These are phyloP conservation scores for Chymomyza procnemis DNA, from an alignment of 2,888 invertebrate genomes.

Conservation along the genomic window DNA sequence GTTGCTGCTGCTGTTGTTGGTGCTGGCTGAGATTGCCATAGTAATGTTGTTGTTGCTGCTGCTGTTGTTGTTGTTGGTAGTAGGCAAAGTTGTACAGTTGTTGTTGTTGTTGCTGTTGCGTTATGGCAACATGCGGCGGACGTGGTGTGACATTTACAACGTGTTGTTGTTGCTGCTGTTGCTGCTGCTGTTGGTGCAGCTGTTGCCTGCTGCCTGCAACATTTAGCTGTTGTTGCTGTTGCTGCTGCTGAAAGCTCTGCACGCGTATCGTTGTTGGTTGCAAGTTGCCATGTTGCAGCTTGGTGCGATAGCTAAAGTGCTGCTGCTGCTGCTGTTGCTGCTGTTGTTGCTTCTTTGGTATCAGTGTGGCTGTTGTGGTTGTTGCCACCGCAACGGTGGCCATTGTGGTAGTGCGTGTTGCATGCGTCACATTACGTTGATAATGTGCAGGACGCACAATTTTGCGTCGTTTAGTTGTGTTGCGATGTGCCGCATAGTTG, in stretches of 20 bases:
- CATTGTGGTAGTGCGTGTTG: constrained; percentile 62
- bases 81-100: constrained; percentile 30
- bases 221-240: constrained; percentile 44
- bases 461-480: constrained; percentile 60
- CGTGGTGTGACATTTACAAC: constrained; percentile 48
- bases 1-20: constrained; percentile 23
- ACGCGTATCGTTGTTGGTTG: constrained; percentile 30
- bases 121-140: constrained; percentile 19
- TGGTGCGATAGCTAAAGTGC: constrained; percentile 52
- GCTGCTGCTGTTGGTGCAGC: constrained; percentile 44
- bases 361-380: constrained; percentile 38
- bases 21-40: constrained; percentile 33
- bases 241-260: constrained; percentile 52
- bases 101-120: constrained; percentile 45
- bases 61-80: constrained; percentile 42
- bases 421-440: constrained; percentile 63
- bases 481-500: constrained; percentile 33
- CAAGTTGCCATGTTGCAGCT: not conserved
- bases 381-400: constrained; percentile 35
- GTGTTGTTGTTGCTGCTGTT: constrained; percentile 28
- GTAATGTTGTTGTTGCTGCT: constrained; percentile 38
- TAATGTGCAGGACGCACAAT: constrained; percentile 42
- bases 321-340: constrained; percentile 44
- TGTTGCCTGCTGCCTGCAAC: constrained; percentile 41
- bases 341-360: constrained; percentile 48